phyloP scores from a whole-genome alignment of 2,797 vertebrate genomes.

The Etheostoma nigrum region DNA sequence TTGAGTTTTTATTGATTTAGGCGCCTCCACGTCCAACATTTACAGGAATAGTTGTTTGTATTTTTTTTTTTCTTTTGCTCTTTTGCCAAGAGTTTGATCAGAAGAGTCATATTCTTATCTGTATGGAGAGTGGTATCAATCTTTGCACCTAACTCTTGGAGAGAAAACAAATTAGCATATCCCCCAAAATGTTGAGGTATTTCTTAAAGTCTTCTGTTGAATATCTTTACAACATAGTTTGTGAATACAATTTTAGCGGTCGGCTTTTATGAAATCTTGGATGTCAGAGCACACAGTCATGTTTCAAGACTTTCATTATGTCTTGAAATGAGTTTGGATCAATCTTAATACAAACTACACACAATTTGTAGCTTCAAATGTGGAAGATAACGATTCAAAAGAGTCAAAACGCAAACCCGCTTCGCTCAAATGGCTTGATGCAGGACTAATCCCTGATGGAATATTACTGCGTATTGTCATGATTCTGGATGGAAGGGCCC shows the following conservation, averaged over 20 bases:
- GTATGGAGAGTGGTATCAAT: background rate
- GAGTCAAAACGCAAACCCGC: background rate
- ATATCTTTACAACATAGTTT: too few relatives aligned
- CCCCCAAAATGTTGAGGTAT: background rate
- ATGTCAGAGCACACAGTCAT: background rate
- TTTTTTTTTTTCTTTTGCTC: too few relatives aligned
- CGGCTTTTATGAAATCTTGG: background rate
- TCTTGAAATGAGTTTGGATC: background rate
- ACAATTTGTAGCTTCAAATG: too few relatives aligned
- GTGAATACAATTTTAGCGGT: background rate
- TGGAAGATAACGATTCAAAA: too few relatives aligned
- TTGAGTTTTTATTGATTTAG: too few relatives aligned
- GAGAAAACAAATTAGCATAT: background rate
- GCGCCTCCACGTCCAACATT: too few relatives aligned
- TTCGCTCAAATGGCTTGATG: background rate
- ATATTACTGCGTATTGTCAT: background rate
- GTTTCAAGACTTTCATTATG: background rate
- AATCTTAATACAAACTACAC: too few relatives aligned
- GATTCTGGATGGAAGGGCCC: background rate
- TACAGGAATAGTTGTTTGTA: too few relatives aligned
- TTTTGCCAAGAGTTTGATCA: too few relatives aligned
- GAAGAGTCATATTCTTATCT: too few relatives aligned
- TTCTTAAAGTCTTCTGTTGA: background rate
- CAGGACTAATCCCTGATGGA: background rate
- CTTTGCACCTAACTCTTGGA: background rate